These are phyloP conservation scores for Athalia circularis DNA, from an alignment of 2,888 invertebrate species.

Conservation along the genomic window DNA sequence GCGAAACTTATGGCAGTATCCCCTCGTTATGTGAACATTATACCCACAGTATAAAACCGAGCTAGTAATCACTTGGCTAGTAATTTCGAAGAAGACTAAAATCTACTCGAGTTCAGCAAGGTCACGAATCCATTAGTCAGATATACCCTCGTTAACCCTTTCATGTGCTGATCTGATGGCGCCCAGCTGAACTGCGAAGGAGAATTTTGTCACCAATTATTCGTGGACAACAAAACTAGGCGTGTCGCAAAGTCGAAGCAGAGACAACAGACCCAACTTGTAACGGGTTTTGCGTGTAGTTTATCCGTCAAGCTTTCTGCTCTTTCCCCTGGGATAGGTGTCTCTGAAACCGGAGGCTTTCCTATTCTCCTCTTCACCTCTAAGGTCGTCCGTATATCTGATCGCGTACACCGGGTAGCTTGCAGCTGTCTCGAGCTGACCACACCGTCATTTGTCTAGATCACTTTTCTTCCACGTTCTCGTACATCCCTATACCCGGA, in stretches of 20 bases:
- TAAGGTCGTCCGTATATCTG: slow-evolving; percentile 9
- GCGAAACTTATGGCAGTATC: not conserved
- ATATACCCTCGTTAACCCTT: slow-evolving; percentile 27
- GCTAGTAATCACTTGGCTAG: not conserved
- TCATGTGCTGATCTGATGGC: slow-evolving; percentile 3
- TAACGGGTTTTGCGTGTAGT: slow-evolving; percentile 32
- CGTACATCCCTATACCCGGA: slow-evolving; percentile 44
- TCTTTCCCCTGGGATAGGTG: slow-evolving; percentile 27
- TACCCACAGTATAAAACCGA: slow-evolving; percentile 17
- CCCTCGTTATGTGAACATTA: not conserved
- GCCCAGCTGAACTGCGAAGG: not conserved
- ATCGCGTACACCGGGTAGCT: slow-evolving; percentile 59
- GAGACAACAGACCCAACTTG: slow-evolving; percentile 32
- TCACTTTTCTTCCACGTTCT: slow-evolving; percentile 57
- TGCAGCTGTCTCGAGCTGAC: slow-evolving; percentile 69
- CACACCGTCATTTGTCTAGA: slow-evolving; percentile 70
- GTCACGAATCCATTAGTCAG: slow-evolving; percentile 40
- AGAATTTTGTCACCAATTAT: slow-evolving; percentile 28
- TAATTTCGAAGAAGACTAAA: slow-evolving; percentile 36
- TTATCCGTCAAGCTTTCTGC: slow-evolving; percentile 25
- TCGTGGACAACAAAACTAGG: slow-evolving; percentile 19
- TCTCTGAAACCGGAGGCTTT: not conserved
- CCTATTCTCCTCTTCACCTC: slow-evolving; percentile 1
- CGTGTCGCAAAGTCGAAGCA: slow-evolving; percentile 9
- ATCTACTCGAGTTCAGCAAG: slow-evolving; percentile 25